Base-by-base conservation (phyloP, 2,113 vertebrate species). In the Rutilus rutilus region DNA sequence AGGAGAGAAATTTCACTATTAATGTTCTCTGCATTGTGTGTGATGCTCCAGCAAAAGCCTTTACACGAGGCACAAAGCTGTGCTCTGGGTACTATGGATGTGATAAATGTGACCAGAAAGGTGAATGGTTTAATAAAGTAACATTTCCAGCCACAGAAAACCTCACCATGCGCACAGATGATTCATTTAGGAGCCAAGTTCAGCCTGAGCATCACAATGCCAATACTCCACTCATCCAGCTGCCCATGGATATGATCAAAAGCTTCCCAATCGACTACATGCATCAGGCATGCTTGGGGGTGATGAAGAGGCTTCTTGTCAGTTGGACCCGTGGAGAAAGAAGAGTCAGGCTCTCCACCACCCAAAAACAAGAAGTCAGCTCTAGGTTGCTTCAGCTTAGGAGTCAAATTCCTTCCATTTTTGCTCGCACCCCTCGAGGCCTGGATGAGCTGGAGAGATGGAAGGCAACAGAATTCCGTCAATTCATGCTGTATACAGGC, bases 21-120 rank as follows among this genome's bases (percentile, higher is more conserved):
- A 57, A 57, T 57, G 19, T 57, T 21, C 6, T 57, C 6, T 57
- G 54, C 2, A 21, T 57, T 57, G 54, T 57, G 54, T 65, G 62
- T 33, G 64, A 67, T 67, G 64, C 64, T 30, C 64, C 27, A 2
- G 57, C 57, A 23, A 59, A 59, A 69, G 65, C 27, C 15, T 69
- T 69, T 7, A 12, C 2, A 12, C 10, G 6, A 7, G 30, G 65
- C 65, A 69, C 30, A 45, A 45, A 75, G 23, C 36, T 47, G 71
- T 75, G 42, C 17, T 47, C 71, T n/a, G 42, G 71, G 10, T 75
- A 75, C 9, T 45, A 75, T 47, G 71, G 71, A 21, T 74, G 71
- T 45, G 9, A 74, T 47, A 47, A 74, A 6, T 74, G 71, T 45
- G 42, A 42, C 23, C 42, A 47, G 39, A 42, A 25, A 12, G 71